Percentiles rank a stretch among this genome's conserved stretches.
Evolutionary conservation across 1,140 invertebrate genomes (phyloP).

Genomic region (Papilio glaucus): DNA sequence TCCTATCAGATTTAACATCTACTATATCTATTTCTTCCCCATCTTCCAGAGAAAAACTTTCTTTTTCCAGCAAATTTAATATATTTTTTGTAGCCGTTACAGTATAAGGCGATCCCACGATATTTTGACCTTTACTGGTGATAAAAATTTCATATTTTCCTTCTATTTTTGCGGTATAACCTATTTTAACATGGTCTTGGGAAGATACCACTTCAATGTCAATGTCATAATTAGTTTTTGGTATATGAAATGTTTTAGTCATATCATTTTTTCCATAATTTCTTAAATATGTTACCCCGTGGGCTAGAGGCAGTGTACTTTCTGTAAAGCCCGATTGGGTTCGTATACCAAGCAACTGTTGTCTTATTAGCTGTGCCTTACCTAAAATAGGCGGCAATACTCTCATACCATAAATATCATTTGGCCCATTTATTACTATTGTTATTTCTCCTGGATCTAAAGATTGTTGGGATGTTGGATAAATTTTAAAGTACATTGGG

Average conservation of each 20-base stretch:
- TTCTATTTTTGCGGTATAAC: conserved; percentile 69
- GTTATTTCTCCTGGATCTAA: conserved; percentile 79
- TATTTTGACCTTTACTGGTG: conserved; percentile 76
- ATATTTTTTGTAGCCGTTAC: conserved; percentile 74
- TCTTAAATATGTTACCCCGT: conserved; percentile 73
- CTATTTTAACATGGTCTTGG: conserved; percentile 70
- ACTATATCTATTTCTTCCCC: conserved; percentile 79
- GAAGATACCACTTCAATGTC: conserved; percentile 68
- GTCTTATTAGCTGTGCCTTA: conserved; percentile 75
- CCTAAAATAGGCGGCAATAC: conserved; percentile 75
- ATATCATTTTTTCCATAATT: conserved; percentile 75
- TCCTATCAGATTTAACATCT: conserved; percentile 75
- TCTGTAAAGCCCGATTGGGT: conserved; percentile 65
- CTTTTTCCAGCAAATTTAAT: conserved; percentile 63
- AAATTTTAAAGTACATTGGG: conserved; percentile 81
- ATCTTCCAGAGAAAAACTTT: conserved; percentile 72
- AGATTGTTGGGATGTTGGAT: conserved; percentile 79
- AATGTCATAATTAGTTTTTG: conserved; percentile 78
- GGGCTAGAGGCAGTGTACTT: conserved; percentile 70
- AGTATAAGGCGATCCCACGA: conserved; percentile 80
- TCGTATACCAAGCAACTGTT: conserved; percentile 73
- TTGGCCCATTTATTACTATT: conserved; percentile 78
- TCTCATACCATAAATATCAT: conserved; percentile 73
- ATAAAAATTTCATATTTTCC: conserved; percentile 81
- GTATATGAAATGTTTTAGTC: conserved; percentile 77